phyloP scores from a whole-genome alignment of 2,888 invertebrate species.

The Agriopis marginaria region DNA sequence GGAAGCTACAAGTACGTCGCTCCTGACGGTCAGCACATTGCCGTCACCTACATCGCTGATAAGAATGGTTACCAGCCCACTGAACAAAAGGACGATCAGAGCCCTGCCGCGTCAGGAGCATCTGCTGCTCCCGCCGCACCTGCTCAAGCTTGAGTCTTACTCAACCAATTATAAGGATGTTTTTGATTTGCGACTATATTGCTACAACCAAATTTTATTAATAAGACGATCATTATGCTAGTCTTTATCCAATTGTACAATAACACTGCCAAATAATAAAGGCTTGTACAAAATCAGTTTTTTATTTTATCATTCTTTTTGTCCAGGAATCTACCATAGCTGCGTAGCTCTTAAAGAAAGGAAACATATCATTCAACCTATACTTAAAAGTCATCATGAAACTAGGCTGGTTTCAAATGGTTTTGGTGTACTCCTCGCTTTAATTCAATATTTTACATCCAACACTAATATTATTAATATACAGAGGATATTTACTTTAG shows the following conservation, averaged over 20 bases:
- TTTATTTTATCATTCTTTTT: conserved; percentile 12
- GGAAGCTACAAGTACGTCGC: conserved; percentile 88
- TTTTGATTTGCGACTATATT: conserved; percentile 33
- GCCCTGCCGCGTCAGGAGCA: conserved; percentile 1
- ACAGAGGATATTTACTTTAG: no score
- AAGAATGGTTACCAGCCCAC: conserved; percentile 87
- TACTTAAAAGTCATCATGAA: no score
- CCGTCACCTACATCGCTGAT: conserved; percentile 87
- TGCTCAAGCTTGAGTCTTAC: conserved; percentile 43
- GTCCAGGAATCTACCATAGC: background rate
- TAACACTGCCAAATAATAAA: conserved; percentile 54
- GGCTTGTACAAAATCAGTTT: conserved; percentile 37
- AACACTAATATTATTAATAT: no score
- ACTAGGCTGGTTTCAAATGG: no score
- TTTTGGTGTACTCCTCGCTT: no score
- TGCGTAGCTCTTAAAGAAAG: no score
- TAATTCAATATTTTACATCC: no score
- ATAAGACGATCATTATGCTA: conserved; percentile 47
- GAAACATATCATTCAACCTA: no score
- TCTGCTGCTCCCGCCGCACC: conserved; percentile 13
- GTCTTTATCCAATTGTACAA: conserved; percentile 44
- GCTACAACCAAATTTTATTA: conserved; percentile 57
- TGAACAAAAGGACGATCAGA: conserved; percentile 62
- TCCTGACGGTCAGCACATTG: conserved; percentile 88
- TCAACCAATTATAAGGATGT: conserved; percentile 2